Evolutionary conservation across 1,140 invertebrate genomes (phyloP).

Genomic region (Drosophila insularis): DNA sequence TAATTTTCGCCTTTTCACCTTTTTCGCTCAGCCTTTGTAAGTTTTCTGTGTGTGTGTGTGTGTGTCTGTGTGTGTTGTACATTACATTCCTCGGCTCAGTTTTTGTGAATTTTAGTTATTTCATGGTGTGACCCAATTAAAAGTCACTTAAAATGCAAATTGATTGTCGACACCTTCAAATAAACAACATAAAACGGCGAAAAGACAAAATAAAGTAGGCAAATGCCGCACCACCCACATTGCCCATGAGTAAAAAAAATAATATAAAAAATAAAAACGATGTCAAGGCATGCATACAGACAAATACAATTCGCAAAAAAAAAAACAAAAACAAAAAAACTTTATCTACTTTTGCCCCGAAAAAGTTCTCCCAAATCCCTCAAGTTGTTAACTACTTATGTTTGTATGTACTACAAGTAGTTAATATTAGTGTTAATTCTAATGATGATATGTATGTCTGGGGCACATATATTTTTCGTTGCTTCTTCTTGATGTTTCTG

Average conservation of each 20-base stretch:
- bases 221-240: not conserved
- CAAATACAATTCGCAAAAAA: too few relatives aligned
- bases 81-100: conserved; percentile 1
- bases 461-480: not conserved
- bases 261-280: not conserved
- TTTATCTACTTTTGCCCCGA: not conserved
- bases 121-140: conserved; percentile 8
- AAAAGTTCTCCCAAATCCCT: not conserved
- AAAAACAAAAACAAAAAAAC: not conserved
- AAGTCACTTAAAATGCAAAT: conserved; percentile 11
- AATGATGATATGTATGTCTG: conserved; percentile 5
- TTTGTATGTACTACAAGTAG: not conserved
- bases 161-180: conserved; percentile 10
- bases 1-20: conserved; percentile 4
- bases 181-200: conserved; percentile 3
- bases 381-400: not conserved
- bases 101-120: conserved; percentile 9
- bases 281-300: conserved; percentile 8
- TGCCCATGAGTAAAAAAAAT: not conserved
- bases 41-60: not conserved
- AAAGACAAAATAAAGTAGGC: not conserved
- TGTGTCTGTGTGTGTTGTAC: not conserved
- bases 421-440: conserved; percentile 5
- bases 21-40: conserved; percentile 6
- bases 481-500: not conserved